These are phyloP conservation scores for Phyllotis vaccarum DNA, from an alignment of 2,797 vertebrate species.

Conservation along the genomic window DNA sequence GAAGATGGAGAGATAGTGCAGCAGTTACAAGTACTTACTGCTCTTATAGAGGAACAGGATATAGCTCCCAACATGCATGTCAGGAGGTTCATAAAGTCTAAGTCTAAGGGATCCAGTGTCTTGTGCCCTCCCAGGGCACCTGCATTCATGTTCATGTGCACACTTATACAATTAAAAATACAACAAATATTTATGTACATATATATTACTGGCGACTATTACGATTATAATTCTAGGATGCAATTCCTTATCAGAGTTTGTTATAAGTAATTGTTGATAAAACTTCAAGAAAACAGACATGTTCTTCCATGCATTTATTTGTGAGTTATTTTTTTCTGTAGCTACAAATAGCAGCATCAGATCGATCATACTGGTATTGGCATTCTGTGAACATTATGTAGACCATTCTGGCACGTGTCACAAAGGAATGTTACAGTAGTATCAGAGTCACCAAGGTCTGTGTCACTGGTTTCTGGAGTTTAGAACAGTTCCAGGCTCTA, in stretches of 20 bases:
- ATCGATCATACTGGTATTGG: too few relatives aligned
- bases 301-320: not conserved
- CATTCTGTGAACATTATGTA: not conserved
- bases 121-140: not conserved
- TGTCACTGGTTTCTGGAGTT: not conserved
- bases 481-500: not conserved
- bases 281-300: not conserved
- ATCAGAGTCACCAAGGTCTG: not conserved
- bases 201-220: not conserved
- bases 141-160: not conserved
- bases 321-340: not conserved
- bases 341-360: not conserved
- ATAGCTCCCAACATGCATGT: not conserved
- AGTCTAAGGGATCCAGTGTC: not conserved
- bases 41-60: not conserved
- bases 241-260: slow-evolving; percentile 7
- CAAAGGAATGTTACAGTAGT: not conserved
- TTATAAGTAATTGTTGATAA: not conserved
- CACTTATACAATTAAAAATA: not conserved
- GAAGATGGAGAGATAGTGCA: not conserved
- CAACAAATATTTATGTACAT: not conserved
- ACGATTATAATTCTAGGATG: not conserved
- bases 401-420: not conserved
- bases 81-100: not conserved
- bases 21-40: not conserved